Base-by-base conservation (phyloP, 2,113 vertebrate genomes). In the Misgurnus anguillicaudatus region DNA sequence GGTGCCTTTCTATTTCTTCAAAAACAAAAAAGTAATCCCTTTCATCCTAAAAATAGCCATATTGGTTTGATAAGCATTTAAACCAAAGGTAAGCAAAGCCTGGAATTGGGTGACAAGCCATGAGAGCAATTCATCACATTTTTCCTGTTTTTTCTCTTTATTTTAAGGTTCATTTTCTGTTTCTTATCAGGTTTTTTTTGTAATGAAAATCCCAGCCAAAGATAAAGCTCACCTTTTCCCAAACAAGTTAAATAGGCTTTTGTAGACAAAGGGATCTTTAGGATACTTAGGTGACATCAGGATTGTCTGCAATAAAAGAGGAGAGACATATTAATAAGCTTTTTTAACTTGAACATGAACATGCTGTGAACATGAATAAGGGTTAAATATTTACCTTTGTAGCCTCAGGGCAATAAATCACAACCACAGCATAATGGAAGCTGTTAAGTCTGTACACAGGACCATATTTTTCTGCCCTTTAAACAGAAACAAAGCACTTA, bases 271-370 rank as follows among this genome's bases (percentile, higher is more conserved):
- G 6, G 24, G 68, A 31, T 90, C 86, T 85, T 93, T 93, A 3
- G 81, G 83, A 41, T 92, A 90, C 79, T 92, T 92, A 36, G 90
- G 17, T 17, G 92, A 93, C 92, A 93, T 92, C 82, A 93, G 31
- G 38, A 92, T 24, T 66, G 91, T 89, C 92, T 93, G 67, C 8
- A 77, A 31, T 31, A 9, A 41, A 24, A 11, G 3, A 86, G 24
- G 7, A 24, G 5, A 77, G 13, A 83, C 51, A 16, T n/a, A 7
- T 69, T 67, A 0, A 55, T 47, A 51, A 8, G 11, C 31, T 39
- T 74, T 58, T 57, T 4, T n/a, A 17, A 13, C 41, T 6, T 53
- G n/a, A n/a, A n/a, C n/a, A n/a, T n/a, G n/a, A n/a, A n/a, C 4
- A 47, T 9, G 42, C 78, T 38, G 9, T 4, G 24, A 41, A 51